Evolutionary conservation across 1,140 invertebrate genomes (phyloP), one percentile per base, ranked within the genome.

Genomic region (Calosoma granatense): DNA sequence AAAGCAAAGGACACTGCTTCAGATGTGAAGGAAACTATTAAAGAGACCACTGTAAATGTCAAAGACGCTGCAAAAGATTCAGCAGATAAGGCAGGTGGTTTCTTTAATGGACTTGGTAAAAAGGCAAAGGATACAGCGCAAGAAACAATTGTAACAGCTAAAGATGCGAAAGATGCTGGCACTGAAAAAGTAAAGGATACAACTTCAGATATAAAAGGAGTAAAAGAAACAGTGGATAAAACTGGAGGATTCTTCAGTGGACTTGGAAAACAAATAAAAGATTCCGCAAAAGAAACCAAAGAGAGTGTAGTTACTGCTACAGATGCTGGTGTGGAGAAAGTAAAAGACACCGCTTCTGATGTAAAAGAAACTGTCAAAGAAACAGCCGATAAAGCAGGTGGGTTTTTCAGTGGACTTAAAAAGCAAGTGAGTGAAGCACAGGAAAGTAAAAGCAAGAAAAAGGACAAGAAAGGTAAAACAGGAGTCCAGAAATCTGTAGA

Each of bases 331-430:
- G n/a, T 36, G n/a, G 26, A 36, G n/a, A 36, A 36, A 36, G n/a
- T 36, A 36, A 36, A 36, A 36, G 26, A 36, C 26, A 36, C 26
- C 26, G n/a, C 6, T 36, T 36, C 26, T 36, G 26, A 6, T 36
- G 26, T 36, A 6, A 36, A 36, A 9, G 26, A 36, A 36, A 36
- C 6, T 9, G 26, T 36, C n/a, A 36, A 36, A 36, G 26, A 36
- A 36, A 9, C 26, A 9, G 26, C 26, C 6, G 26, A 36, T 9
- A 59, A 59, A 30, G 19, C 26, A 4, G 52, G 43, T 36, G 60
- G 58, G 39, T 57, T 61, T 15, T 60, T 61, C 17, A 56, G 36
- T 20, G 59, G 56, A 43, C 22, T 61, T 14, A 53, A 55, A 19
- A 53, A 60, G n/a, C n/a, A n/a, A 17, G 47, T 53, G 36, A 56